These are phyloP conservation scores for Diabrotica virgifera DNA, from an alignment of 1,140 invertebrate species.

Conservation along the genomic window DNA sequence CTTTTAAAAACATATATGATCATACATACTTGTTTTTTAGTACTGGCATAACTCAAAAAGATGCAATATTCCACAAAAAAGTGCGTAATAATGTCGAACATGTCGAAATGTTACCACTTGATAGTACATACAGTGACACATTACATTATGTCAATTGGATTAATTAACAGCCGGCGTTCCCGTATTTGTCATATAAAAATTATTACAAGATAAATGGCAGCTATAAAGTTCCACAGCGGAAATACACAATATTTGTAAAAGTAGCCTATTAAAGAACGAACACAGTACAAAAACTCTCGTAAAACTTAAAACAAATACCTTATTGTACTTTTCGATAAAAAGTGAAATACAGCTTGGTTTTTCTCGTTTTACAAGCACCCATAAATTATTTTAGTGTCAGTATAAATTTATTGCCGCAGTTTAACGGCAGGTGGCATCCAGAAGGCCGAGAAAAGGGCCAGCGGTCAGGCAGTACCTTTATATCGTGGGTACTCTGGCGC, in stretches of 20 bases:
- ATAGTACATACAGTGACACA: too few species aligned
- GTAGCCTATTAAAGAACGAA: neutral
- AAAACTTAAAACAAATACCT: slow-evolving; percentile 3
- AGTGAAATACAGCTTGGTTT: slow-evolving; percentile 1
- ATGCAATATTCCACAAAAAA: too few species aligned
- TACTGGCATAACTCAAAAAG: too few species aligned
- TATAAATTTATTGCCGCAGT: slow-evolving; percentile 1
- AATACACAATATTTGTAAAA: neutral
- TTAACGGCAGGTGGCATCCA: neutral
- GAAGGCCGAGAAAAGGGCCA: slow-evolving; percentile 1
- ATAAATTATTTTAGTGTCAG: slow-evolving; percentile 3
- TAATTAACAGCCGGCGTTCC: too few species aligned
- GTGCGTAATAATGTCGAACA: too few species aligned
- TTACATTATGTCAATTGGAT: too few species aligned
- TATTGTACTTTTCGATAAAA: slow-evolving; percentile 3
- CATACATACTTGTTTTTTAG: too few species aligned
- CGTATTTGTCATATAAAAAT: too few species aligned
- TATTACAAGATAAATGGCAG: too few species aligned
- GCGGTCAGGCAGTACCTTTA: neutral
- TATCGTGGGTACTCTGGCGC: neutral
- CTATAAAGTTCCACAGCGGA: too few species aligned
- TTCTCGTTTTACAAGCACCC: slow-evolving; percentile 2
- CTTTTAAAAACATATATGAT: too few species aligned
- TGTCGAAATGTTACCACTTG: too few species aligned
- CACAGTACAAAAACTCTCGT: neutral